Evolutionary conservation across 2,888 invertebrate genomes (phyloP), one percentile per base, ranked within the genome.

Genomic region (Lasioglossum lativentre): DNA sequence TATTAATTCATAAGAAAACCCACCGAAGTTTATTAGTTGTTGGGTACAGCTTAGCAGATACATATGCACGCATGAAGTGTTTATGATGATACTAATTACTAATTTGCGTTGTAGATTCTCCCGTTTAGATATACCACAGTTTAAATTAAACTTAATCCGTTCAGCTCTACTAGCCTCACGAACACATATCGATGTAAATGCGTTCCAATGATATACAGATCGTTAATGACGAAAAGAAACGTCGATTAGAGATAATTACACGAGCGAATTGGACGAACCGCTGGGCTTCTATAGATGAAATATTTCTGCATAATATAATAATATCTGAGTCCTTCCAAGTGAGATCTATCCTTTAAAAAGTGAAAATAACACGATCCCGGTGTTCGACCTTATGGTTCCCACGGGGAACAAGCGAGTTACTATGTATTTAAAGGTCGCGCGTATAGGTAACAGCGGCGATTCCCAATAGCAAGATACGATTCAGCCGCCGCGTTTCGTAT

Each of bases 381-480:
- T 40, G 4, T 70, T 70, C 40, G 70, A 40, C 12, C 68, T 5
- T 1, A 12, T 1, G 70, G 40, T 5, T 70, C 70, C 40, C 70
- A 70, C 40, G 40, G 70, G 38, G n/a, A 40, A 23, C 40, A 40
- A 70, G 40, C 70, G 70, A 30, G 71, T 47, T 30, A 30, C 30
- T 47, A n/a, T n/a, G n/a, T n/a, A 47, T 47, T 72, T 47, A 47
- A 72, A 72, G 45, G 47, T 23, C 47, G 47, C 72, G 30, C 70
- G 40, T 40, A 23, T 30, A 19, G 45, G 30, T n/a, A 70, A 40
- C 38, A 38, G n/a, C 2, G 27, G 19, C 30, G 71, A n/a, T 27
- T 45, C 71, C 27, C 71, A 27, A 71, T 71, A 27, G 68, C 45
- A 45, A 56, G 45, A 66, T 45, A 42, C 52, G 71, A 52, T 71